phyloP scores from a whole-genome alignment of 2,797 vertebrate species.

The Fratercula arctica region DNA sequence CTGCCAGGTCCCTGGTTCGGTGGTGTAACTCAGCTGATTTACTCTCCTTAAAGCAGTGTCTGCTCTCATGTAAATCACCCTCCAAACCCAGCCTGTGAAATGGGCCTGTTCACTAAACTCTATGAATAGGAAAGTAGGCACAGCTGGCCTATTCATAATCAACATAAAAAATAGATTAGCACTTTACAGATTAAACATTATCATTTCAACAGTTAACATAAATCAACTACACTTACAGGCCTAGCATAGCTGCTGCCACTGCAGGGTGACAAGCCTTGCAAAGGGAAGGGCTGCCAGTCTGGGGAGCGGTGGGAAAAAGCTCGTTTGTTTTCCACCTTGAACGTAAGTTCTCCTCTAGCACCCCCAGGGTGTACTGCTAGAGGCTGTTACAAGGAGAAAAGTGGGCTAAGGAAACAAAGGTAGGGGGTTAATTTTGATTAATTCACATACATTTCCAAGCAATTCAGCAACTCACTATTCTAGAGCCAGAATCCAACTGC shows the following conservation, averaged over 20 bases:
- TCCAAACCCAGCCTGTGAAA: slow-evolving; percentile 70
- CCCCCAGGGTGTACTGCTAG: neutral
- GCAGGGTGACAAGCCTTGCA: neutral
- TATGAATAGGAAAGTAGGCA: slow-evolving; percentile 83
- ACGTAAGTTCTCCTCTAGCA: neutral
- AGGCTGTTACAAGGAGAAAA: slow-evolving; percentile 7
- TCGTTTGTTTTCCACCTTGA: neutral
- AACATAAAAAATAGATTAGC: slow-evolving; percentile 85
- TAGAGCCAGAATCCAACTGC: neutral
- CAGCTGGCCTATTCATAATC: slow-evolving; percentile 85
- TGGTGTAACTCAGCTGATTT: slow-evolving; percentile 20
- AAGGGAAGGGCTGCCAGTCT: neutral
- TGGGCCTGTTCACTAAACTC: slow-evolving; percentile 67
- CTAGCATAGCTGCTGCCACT: slow-evolving; percentile 4
- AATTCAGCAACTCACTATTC: neutral
- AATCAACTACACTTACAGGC: slow-evolving; percentile 73
- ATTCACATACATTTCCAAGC: neutral
- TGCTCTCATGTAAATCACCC: slow-evolving; percentile 46
- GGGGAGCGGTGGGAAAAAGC: neutral
- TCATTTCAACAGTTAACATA: slow-evolving; percentile 79
- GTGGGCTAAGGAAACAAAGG: neutral
- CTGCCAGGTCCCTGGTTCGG: neutral
- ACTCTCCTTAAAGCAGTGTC: slow-evolving; percentile 12
- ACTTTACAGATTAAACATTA: slow-evolving; percentile 84
- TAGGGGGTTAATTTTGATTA: neutral